phyloP scores from a whole-genome alignment of 2,797 vertebrate species.

The Cygnus olor region DNA sequence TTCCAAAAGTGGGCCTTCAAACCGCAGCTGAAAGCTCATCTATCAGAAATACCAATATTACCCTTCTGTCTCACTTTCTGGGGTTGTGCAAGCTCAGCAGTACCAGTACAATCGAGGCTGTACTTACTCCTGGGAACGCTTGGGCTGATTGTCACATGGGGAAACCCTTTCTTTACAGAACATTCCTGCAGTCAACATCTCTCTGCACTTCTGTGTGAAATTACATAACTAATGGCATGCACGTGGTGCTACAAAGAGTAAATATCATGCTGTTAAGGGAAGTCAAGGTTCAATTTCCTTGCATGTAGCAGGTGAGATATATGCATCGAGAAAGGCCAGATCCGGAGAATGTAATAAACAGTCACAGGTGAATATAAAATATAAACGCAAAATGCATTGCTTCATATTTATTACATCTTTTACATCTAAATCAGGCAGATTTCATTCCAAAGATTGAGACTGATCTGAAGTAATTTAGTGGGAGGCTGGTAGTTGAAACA shows the following conservation, averaged over 20 bases:
- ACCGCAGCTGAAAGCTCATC: neutral
- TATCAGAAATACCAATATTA: neutral
- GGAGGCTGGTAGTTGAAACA: slow-evolving; percentile 63
- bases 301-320: neutral
- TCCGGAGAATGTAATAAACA: slow-evolving; percentile 3
- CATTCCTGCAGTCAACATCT: neutral
- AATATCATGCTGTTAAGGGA: neutral
- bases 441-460: slow-evolving; percentile 64
- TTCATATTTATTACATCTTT: slow-evolving; percentile 67
- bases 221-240: neutral
- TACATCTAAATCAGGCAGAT: slow-evolving; percentile 65
- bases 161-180: neutral
- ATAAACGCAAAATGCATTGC: slow-evolving; percentile 60
- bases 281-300: neutral
- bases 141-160: neutral
- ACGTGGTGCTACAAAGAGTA: neutral
- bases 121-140: neutral
- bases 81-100: neutral
- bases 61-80: neutral
- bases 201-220: neutral
- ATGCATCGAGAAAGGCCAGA: neutral
- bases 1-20: slow-evolving; percentile 2
- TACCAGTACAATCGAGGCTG: neutral
- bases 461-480: slow-evolving; percentile 67
- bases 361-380: slow-evolving; percentile 38